These are phyloP conservation scores for Mechanitis mazaeus DNA, from an alignment of 2,888 invertebrate species.

Conservation along the genomic window DNA sequence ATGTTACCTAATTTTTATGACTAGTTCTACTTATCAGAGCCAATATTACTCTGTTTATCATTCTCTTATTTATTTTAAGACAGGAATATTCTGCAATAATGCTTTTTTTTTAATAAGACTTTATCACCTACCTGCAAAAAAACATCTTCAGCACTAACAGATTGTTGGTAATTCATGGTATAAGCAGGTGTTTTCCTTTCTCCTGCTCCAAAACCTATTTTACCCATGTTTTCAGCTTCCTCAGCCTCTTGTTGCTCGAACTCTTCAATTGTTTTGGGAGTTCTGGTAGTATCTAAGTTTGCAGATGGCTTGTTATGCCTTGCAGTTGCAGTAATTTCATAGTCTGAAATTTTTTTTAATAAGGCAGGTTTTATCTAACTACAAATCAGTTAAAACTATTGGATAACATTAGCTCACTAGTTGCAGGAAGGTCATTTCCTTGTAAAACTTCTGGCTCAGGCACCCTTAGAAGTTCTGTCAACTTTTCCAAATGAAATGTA, in stretches of 20 bases:
- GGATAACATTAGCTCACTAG: conserved; percentile 36
- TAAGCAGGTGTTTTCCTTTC: conserved; percentile 83
- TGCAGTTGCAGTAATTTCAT: conserved; percentile 54
- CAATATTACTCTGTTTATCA: too few relatives aligned
- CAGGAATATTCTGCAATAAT: too few relatives aligned
- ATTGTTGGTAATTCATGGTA: conserved; percentile 89
- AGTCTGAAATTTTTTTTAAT: conserved; percentile 36
- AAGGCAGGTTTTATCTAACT: neutral
- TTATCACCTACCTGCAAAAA: conserved; percentile 81
- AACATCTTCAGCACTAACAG: conserved; percentile 89
- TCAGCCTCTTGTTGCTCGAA: conserved; percentile 71
- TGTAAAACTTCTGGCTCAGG: conserved; percentile 67
- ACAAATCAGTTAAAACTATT: neutral
- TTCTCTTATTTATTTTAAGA: too few relatives aligned
- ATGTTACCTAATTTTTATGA: neutral
- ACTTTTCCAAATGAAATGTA: conserved; percentile 48
- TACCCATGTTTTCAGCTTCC: conserved; percentile 64
- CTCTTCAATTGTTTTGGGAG: conserved; percentile 62
- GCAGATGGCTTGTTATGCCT: conserved; percentile 39
- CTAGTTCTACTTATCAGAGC: neutral
- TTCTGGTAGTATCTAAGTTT: conserved; percentile 31
- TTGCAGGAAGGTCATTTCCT: conserved; percentile 53
- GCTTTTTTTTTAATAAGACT: neutral
- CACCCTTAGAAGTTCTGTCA: conserved; percentile 52
- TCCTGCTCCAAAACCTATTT: conserved; percentile 67